phyloP scores from a whole-genome alignment of 1,140 invertebrate genomes.

The Drosophila asahinai region DNA sequence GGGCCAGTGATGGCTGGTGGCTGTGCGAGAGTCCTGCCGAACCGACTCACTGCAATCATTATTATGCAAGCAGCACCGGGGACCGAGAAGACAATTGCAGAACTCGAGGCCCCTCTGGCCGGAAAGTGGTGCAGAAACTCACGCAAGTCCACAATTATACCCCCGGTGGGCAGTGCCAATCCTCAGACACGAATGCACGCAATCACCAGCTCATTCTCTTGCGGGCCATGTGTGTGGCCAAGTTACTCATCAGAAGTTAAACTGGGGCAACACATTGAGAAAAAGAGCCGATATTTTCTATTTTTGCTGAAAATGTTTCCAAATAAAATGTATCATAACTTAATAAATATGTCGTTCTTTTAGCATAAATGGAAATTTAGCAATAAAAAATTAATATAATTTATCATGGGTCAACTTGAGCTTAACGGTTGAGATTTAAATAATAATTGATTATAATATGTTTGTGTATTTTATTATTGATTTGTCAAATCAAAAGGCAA shows the following conservation, averaged over 20 bases:
- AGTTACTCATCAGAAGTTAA: constrained; percentile 12
- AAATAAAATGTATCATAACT: no score
- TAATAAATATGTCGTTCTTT: no score
- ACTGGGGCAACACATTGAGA: constrained; percentile 1
- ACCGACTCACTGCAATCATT: constrained; percentile 43
- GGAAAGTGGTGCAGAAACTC: constrained; percentile 24
- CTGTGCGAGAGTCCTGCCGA: not conserved
- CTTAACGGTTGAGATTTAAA: no score
- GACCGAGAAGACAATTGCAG: constrained; percentile 39
- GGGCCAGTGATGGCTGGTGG: not conserved
- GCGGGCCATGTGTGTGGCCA: constrained; percentile 20
- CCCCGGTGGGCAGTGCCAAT: constrained; percentile 32
- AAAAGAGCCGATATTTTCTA: no score
- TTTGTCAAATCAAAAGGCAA: no score
- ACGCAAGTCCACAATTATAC: constrained; percentile 41
- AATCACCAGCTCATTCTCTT: constrained; percentile 48
- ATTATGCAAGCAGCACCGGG: constrained; percentile 52
- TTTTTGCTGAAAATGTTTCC: no score
- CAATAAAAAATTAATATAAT: no score
- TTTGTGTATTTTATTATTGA: no score
- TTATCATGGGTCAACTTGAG: no score
- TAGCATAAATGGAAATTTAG: no score
- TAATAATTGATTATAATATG: no score
- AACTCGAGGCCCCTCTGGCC: constrained; percentile 12
- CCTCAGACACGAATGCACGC: constrained; percentile 51